Conservation (phyloP, 64 coral and sea anemone genomes). For the Montipora cactus region DNA sequence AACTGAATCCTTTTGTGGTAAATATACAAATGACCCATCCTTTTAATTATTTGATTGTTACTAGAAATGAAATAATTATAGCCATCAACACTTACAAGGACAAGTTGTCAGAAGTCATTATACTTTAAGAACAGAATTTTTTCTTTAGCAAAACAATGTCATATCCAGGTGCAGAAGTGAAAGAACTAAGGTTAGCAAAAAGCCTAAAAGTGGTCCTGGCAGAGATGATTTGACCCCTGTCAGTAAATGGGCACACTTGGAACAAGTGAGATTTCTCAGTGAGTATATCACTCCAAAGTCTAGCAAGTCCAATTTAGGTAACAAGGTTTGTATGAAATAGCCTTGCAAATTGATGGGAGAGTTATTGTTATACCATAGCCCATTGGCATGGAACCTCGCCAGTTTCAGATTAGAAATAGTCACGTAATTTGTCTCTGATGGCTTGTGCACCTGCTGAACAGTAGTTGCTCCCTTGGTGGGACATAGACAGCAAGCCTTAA, state of each 20-base stretch:
- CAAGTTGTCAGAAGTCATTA: no score
- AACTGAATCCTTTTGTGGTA: no score
- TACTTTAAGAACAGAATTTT: no score
- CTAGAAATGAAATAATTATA: no score
- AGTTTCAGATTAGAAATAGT: background rate
- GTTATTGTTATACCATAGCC: background rate
- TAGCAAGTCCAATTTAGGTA: background rate
- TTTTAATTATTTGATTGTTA: no score
- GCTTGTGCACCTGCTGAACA: background rate
- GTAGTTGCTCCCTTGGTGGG: background rate
- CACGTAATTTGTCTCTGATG: background rate
- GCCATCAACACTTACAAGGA: no score
- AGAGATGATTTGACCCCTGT: background rate
- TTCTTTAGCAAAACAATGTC: background rate
- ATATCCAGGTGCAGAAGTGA: background rate
- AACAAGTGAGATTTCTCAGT: constrained; percentile 5
- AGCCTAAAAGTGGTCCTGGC: background rate
- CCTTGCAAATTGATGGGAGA: background rate
- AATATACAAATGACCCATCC: no score
- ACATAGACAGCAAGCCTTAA: background rate
- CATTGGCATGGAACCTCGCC: background rate
- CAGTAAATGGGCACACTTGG: background rate
- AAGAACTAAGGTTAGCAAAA: background rate
- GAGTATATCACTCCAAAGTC: background rate
- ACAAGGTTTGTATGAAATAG: background rate